Percentiles rank a stretch among this genome's conserved stretches.
Evolutionary conservation across 2,888 invertebrate species (phyloP).

Genomic region (Disparrhopalites patrizii): DNA sequence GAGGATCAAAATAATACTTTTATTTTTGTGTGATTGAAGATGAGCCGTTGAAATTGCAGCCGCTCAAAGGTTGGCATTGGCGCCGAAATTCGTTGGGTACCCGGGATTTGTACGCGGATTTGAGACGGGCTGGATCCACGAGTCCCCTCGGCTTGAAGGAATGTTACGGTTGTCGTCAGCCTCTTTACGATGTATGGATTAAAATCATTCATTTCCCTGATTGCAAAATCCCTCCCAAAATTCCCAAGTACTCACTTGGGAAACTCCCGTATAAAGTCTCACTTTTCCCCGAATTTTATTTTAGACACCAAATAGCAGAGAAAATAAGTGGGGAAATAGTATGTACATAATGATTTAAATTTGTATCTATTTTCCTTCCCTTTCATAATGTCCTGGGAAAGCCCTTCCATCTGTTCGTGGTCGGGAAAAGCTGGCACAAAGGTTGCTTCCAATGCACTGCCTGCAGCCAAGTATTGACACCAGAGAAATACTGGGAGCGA

Average conservation of each 20-base stretch:
- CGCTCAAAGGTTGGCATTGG: slow-evolving; percentile 28
- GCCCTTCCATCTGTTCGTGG: slow-evolving; percentile 25
- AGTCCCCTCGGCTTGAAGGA: slow-evolving; percentile 24
- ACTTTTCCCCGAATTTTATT: too few species aligned
- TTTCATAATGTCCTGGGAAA: too few species aligned
- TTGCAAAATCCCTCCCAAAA: too few species aligned
- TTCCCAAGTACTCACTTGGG: too few species aligned
- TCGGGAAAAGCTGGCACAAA: slow-evolving; percentile 28
- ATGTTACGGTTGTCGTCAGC: slow-evolving; percentile 21
- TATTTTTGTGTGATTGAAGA: neutral
- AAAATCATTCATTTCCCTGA: slow-evolving; percentile 4
- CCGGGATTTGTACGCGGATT: slow-evolving; percentile 20
- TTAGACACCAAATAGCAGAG: too few species aligned
- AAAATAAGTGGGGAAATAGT: too few species aligned
- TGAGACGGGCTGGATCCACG: slow-evolving; percentile 17
- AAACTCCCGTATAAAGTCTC: too few species aligned
- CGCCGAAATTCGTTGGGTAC: slow-evolving; percentile 20
- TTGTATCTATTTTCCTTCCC: too few species aligned
- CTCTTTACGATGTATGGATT: slow-evolving; percentile 19
- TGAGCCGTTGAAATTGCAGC: slow-evolving; percentile 23
- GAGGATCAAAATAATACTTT: neutral
- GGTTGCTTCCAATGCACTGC: slow-evolving; percentile 21
- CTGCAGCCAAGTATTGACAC: slow-evolving; percentile 8
- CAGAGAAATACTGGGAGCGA: slow-evolving; percentile 24
- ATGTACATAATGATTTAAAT: too few species aligned